Conservation (phyloP, 2,797 vertebrate genomes). For the Sebastes steindachneri region DNA sequence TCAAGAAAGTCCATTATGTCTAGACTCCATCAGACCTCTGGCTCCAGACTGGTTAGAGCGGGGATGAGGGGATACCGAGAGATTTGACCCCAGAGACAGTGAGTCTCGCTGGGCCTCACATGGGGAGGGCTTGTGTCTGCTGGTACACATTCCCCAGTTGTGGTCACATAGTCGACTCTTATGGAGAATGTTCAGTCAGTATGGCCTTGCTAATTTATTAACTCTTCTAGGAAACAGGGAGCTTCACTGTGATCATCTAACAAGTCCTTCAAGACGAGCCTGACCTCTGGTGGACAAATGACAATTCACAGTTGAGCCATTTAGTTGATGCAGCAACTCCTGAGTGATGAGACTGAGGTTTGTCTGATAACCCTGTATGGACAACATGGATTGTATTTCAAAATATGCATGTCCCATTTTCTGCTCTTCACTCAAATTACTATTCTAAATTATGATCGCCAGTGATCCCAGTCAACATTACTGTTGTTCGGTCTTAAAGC, state of each 20-base stretch:
- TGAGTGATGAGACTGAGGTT: neutral
- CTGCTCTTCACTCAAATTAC: too few species aligned
- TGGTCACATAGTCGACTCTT: conserved; percentile 50
- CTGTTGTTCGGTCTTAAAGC: too few species aligned
- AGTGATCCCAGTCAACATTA: too few species aligned
- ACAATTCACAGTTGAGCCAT: neutral
- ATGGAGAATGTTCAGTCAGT: conserved; percentile 28
- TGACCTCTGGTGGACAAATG: conserved; percentile 74
- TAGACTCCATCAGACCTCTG: conserved; percentile 80
- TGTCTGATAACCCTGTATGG: neutral
- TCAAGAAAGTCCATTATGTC: conserved; percentile 80
- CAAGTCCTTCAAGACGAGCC: conserved; percentile 44
- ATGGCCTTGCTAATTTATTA: conserved; percentile 32
- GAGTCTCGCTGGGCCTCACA: conserved; percentile 71
- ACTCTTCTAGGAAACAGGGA: conserved; percentile 13
- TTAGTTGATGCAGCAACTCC: too few species aligned
- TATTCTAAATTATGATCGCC: too few species aligned
- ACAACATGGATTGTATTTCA: neutral
- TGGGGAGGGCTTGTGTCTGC: conserved; percentile 56
- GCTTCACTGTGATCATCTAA: neutral
- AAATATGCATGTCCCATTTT: too few species aligned
- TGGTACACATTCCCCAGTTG: conserved; percentile 59
- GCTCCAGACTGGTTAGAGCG: conserved; percentile 77
- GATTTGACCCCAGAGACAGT: conserved; percentile 77
- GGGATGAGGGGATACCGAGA: conserved; percentile 71